Percentiles rank a stretch among this genome's conserved stretches.
These are phyloP conservation scores for Ectemnius lituratus DNA, from an alignment of 2,888 invertebrate species.

Conservation along the genomic window DNA sequence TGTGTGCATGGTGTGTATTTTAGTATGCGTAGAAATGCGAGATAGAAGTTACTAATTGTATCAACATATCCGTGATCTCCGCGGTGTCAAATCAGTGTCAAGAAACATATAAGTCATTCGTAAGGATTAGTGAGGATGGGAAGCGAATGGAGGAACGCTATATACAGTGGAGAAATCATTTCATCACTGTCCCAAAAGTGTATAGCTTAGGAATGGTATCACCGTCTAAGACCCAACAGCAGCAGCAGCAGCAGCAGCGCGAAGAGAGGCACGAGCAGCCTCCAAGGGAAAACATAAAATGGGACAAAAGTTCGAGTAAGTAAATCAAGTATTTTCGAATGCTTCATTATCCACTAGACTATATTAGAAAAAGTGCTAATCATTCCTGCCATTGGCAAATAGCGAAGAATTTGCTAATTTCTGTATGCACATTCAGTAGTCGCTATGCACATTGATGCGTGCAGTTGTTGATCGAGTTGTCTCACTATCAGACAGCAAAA, in stretches of 20 bases:
- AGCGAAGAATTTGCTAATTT: too few species aligned
- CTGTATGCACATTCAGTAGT: too few species aligned
- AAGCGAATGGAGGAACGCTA: slow-evolving; percentile 63
- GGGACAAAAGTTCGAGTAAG: slow-evolving; percentile 60
- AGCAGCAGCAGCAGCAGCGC: slow-evolving; percentile 55
- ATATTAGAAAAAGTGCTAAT: too few species aligned
- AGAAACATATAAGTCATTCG: too few species aligned
- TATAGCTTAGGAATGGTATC: slow-evolving; percentile 77
- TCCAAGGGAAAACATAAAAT: slow-evolving; percentile 54
- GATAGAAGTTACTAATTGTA: too few species aligned
- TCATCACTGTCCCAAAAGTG: slow-evolving; percentile 57
- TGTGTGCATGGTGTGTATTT: too few species aligned
- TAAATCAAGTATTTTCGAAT: slow-evolving; percentile 22
- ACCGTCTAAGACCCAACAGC: slow-evolving; percentile 75
- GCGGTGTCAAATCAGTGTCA: slow-evolving; percentile 22
- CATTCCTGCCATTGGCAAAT: too few species aligned
- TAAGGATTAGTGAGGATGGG: slow-evolving; percentile 61
- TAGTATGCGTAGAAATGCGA: too few species aligned
- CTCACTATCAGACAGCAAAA: too few species aligned
- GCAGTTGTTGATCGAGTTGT: too few species aligned
- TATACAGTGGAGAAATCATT: slow-evolving; percentile 58
- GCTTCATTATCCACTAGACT: neutral
- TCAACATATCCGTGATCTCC: slow-evolving; percentile 1
- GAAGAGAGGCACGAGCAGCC: slow-evolving; percentile 51
- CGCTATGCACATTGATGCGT: too few species aligned